phyloP scores from a whole-genome alignment of 2,113 vertebrate species.

The Ginglymostoma cirratum region DNA sequence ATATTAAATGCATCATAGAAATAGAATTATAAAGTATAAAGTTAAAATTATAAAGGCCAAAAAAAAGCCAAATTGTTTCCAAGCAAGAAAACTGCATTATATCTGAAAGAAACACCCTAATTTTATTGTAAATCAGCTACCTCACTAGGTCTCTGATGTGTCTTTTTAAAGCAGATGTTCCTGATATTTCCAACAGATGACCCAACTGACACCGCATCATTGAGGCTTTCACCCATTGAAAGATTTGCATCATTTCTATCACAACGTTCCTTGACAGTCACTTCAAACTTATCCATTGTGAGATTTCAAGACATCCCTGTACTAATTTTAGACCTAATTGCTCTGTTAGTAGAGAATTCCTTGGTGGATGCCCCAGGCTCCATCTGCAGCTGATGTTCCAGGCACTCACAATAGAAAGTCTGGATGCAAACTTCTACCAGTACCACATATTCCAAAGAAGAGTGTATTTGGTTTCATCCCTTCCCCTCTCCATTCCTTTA shows the following conservation, averaged over 20 bases:
- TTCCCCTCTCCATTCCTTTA: background rate
- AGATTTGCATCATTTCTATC: background rate
- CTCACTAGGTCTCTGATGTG: background rate
- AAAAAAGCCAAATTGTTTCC: too few species aligned
- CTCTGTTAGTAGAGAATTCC: background rate
- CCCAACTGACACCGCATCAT: background rate
- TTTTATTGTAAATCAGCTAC: too few species aligned
- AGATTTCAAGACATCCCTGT: background rate
- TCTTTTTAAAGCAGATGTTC: background rate
- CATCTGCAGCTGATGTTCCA: constrained; percentile 5
- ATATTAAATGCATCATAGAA: too few species aligned
- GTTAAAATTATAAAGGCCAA: too few species aligned
- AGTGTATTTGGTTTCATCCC: background rate
- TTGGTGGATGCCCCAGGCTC: background rate
- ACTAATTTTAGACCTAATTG: background rate
- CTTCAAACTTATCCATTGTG: background rate
- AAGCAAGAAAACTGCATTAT: background rate
- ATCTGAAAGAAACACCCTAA: background rate
- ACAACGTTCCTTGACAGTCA: background rate
- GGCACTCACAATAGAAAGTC: background rate
- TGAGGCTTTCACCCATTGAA: background rate
- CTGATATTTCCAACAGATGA: background rate
- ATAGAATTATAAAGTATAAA: too few species aligned
- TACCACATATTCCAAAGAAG: background rate
- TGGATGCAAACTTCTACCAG: background rate